These are phyloP conservation scores for Sarcophaga peregrina DNA, from an alignment of 1,140 invertebrate genomes.

Conservation along the genomic window DNA sequence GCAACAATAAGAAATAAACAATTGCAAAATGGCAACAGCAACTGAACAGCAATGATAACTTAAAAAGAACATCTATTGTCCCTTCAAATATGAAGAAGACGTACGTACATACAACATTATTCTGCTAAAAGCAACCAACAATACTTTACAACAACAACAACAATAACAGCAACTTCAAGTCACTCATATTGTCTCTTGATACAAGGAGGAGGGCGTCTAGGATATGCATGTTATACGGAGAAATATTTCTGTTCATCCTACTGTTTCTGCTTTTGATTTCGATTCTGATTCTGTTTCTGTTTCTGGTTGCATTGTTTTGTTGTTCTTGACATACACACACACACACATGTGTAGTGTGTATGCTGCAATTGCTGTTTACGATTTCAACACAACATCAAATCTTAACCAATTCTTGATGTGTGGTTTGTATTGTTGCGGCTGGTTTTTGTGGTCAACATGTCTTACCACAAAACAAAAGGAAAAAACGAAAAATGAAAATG, in stretches of 20 bases:
- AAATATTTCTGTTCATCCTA: no score
- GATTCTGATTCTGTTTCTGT: no score
- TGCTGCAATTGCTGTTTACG: conserved; percentile 20
- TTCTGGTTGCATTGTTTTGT: no score
- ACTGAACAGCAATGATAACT: neutral
- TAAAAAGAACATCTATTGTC: neutral
- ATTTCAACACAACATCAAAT: conserved; percentile 31
- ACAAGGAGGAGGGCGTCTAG: no score
- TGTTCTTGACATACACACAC: no score
- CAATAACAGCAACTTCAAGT: no score
- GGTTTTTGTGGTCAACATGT: conserved; percentile 28
- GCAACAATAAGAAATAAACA: neutral
- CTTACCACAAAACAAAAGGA: neutral
- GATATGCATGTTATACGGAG: no score
- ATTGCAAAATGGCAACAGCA: neutral
- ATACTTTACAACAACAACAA: neutral
- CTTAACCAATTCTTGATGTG: conserved; percentile 38
- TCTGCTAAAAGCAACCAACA: conserved; percentile 20
- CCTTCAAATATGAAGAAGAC: neutral
- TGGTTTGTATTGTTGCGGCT: conserved; percentile 36
- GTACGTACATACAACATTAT: neutral
- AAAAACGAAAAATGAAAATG: neutral
- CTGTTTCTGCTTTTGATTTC: no score
- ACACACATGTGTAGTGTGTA: neutral
- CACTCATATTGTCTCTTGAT: no score